Base-by-base conservation (phyloP, 2,797 vertebrate genomes). In the Neosilurus mollespiculum region DNA sequence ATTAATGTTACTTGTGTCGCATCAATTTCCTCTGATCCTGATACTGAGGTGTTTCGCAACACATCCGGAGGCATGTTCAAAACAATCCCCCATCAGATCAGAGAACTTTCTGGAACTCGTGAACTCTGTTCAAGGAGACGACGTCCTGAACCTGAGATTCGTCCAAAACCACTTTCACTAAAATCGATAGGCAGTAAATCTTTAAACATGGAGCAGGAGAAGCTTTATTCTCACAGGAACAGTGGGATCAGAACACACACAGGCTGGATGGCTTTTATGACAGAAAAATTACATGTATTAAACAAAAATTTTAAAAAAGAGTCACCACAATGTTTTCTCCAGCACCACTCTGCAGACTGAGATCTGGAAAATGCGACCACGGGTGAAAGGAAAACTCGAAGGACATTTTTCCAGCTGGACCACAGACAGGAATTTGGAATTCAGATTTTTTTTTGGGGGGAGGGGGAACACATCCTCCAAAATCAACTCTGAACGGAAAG, bases 391-490 rank as follows among this genome's bases (percentile, higher is more conserved):
- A 62, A 78, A 51, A 64, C 37, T 4, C 59, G 18, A 1, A 20
- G 18, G 8, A 18, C 58, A 62, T 18, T 59, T 76, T 22, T 59
- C 73, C 73, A 77, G 14, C 30, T n/a, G 5, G 30, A 77, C 56
- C 56, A 77, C 73, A 77, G 56, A 61, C 30, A 61, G 7, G 43
- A 78, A 77, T 77, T 61, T 77, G 26, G 26, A 18, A 76, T 59
- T 22, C 34, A 22, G 43, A 69, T 34, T 43, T n/a, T 9, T 67
- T 18, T 9, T 8, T 66, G n/a, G 61, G 5, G 4, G n/a, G n/a
- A 11, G 10, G n/a, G 14, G 22, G 14, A 9, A 11, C 22, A 9
- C 67, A n/a, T n/a, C n/a, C n/a, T n/a, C n/a, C 37, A 75, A 34
- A 56, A 24, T 75, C 2, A 30, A 0, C 26, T n/a, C 70, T 58